Evolutionary conservation across 2,888 invertebrate genomes (phyloP), one percentile per base, ranked within the genome.

Genomic region (Eupithecia subumbrata): DNA sequence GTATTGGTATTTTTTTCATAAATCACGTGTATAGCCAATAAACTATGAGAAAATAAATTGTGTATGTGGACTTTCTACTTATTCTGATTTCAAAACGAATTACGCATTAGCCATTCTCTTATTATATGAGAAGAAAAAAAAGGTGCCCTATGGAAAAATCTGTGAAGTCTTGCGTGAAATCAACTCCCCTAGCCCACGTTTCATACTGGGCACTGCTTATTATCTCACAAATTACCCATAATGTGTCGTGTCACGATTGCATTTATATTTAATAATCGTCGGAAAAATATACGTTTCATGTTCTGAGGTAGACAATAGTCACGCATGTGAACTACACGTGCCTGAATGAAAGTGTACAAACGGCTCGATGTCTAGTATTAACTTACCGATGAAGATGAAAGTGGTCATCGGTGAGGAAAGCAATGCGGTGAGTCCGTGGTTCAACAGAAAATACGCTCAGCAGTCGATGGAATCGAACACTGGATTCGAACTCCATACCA

Each of bases 181-280:
- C 12, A 5, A 14, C 25, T 60, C 4, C 25, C 3, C 60, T 25
- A 60, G 22, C 5, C 37, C 37, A 37, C 37, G 12, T 56, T 22
- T 45, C 52, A n/a, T 52, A n/a, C n/a, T 52, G n/a, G n/a, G 52
- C 52, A n/a, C n/a, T 52, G 52, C n/a, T 63, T 60, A 60, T n/a
- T 63, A 12, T 63, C 63, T 63, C 63, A 14, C 60, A 63, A 63
- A 63, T 63, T 63, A 63, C 25, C 25, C 63, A 30, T 30, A n/a
- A n/a, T n/a, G 63, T 63, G 63, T 30, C 14, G 16, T 63, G 60
- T 60, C 25, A 60, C 25, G 63, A 63, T 25, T 56, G 56, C 22
- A 56, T 56, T 56, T 12, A 22, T 25, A 56, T 56, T 56, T 11
- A 22, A 22, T 56, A 22, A 56, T 56, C 12, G 22, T n/a, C 52